Conservation (phyloP, 92 coral and sea anemone genomes). For the Epizoanthus ramosus region DNA sequence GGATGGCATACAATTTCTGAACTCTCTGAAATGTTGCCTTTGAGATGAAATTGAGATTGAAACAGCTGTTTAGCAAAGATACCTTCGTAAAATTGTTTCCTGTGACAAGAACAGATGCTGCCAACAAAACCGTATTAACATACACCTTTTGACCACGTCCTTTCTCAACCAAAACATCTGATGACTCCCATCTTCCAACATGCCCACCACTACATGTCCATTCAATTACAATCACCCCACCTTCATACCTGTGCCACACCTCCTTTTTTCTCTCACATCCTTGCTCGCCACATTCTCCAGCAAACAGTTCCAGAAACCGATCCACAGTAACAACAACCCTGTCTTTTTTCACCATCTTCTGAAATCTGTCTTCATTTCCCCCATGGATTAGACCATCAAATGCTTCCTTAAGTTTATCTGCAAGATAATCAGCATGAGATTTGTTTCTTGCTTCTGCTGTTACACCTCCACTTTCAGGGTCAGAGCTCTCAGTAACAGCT, state of each 20-base stretch:
- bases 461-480: too few relatives aligned
- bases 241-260: slow-evolving; percentile 14
- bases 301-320: slow-evolving; percentile 26
- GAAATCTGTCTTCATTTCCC: too few relatives aligned
- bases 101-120: slow-evolving; percentile 41
- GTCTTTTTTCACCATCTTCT: too few relatives aligned
- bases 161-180: slow-evolving; percentile 48
- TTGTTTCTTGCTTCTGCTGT: too few relatives aligned
- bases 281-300: slow-evolving; percentile 28
- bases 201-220: slow-evolving; percentile 56
- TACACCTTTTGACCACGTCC: slow-evolving; percentile 49
- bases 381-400: slow-evolving; percentile 30
- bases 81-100: slow-evolving; percentile 40
- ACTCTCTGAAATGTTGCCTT: slow-evolving; percentile 29
- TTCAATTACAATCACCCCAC: slow-evolving; percentile 26
- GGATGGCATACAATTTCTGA: slow-evolving; percentile 28
- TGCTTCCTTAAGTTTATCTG: slow-evolving; percentile 10
- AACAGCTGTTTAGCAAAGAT: slow-evolving; percentile 15
- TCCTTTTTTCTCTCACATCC: slow-evolving; percentile 31
- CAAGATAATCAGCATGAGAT: too few relatives aligned
- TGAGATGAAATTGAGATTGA: slow-evolving; percentile 9
- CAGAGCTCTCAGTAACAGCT: too few relatives aligned
- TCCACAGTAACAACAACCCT: not conserved
- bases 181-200: slow-evolving; percentile 43
- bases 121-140: slow-evolving; percentile 48